Base-by-base conservation (phyloP, 2,797 vertebrate species). In the Enteromius treurensis region DNA sequence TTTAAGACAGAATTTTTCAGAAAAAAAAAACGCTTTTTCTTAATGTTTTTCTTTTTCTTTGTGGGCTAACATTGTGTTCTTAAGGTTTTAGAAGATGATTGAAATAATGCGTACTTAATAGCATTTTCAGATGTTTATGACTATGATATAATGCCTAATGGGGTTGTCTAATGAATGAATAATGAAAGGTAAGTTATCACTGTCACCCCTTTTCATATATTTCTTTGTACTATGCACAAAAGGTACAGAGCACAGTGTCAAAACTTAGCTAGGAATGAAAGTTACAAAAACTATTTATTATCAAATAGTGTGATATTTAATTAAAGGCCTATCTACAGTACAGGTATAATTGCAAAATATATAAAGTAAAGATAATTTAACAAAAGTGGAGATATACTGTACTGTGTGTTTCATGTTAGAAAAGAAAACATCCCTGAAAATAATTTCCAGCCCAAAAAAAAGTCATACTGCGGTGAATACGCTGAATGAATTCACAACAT, bases 101-200 rank as follows among this genome's bases (percentile, higher is more conserved):
- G 10, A 67, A 69, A 49, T 62, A 70, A 60, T 62, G 75, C 29
- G 13, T 32, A n/a, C 23, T 79, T 49, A 19, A 74, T 68, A 60
- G 77, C 62, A 79, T 60, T 84, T 80, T 67, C n/a, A 74, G 60
- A 71, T 73, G 70, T 69, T 84, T 81, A 51, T 75, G 55, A 64
- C 58, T 62, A 3, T 81, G 29, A 75, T 65, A 40, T 51, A 77
- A 68, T 49, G 71, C 71, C 60, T 42, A 37, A 10, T 70, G n/a
- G 51, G 64, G 40, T 79, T 73, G 51, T 55, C 58, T 26, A 49
- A 65, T 64, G 26, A 51, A 79, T 17, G 15, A 45, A 60, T 55
- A 84, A 74, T 51, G 11, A 60, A 80, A 34, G 53, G 53, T 15
- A 11, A 71, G 17, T 71, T 58, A 47, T 60, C 37, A 71, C 53